Evolutionary conservation across 2,797 vertebrate genomes (phyloP).

Genomic region (Acropternis orthonyx): DNA sequence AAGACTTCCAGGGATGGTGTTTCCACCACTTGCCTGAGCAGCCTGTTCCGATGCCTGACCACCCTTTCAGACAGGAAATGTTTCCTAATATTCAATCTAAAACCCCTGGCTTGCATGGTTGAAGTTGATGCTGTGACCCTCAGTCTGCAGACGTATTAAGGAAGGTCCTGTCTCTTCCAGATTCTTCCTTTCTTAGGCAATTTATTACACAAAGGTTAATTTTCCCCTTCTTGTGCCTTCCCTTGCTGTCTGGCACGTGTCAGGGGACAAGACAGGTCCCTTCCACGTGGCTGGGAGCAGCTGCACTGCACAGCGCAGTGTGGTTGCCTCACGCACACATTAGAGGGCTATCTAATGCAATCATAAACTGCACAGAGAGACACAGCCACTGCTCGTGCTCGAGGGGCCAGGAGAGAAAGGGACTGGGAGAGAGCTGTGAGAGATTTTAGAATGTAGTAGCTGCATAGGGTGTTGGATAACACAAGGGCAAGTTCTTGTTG

Average conservation of each 20-base stretch:
- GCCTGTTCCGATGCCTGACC: background rate
- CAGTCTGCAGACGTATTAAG: background rate
- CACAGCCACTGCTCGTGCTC: rapidly evolving
- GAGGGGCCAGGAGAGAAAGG: background rate
- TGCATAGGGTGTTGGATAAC: background rate
- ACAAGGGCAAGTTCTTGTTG: background rate
- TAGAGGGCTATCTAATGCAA: slow-evolving; percentile 7
- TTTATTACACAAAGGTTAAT: background rate
- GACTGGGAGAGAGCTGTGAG: background rate
- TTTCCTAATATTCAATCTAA: background rate
- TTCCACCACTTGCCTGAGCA: background rate
- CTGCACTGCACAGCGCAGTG: background rate
- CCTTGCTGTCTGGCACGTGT: background rate
- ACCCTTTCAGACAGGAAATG: background rate
- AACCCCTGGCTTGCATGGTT: background rate
- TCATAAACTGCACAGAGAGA: background rate
- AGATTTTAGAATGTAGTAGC: background rate
- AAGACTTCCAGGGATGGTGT: background rate
- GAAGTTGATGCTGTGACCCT: background rate
- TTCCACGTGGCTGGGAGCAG: background rate
- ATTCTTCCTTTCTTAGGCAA: background rate
- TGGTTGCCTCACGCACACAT: background rate
- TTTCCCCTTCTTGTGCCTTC: background rate
- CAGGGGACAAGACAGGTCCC: background rate
- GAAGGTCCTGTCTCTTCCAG: background rate